phyloP scores from a whole-genome alignment of 37 sponge, comb jelly and placozoan genomes.

The Geodia barretti region DNA sequence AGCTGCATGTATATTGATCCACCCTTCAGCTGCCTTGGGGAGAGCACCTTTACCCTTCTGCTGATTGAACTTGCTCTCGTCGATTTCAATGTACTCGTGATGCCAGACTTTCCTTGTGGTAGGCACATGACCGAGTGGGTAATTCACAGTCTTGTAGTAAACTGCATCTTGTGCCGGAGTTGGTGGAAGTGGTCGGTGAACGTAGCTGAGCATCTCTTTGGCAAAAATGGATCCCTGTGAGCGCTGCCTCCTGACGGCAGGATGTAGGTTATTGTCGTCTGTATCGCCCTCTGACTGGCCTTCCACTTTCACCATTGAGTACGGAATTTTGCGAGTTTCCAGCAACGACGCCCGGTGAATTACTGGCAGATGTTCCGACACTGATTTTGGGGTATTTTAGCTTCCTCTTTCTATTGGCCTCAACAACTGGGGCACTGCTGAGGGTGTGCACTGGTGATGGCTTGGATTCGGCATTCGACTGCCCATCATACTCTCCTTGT shows the following conservation, averaged over 20 bases:
- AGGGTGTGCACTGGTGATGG: neutral
- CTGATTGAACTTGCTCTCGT: constrained; percentile 12
- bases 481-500: neutral
- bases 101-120: constrained; percentile 9
- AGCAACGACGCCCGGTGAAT: neutral
- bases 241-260: neutral
- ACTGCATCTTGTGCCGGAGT: neutral
- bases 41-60: neutral
- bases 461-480: neutral
- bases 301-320: neutral
- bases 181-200: neutral
- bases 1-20: neutral
- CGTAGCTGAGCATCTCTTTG: neutral
- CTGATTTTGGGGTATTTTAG: neutral
- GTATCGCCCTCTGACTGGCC: neutral
- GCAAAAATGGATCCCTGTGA: neutral
- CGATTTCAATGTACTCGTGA: constrained; percentile 45
- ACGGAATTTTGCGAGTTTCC: neutral
- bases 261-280: neutral
- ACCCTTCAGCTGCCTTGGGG: neutral
- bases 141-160: neutral
- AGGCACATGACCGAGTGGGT: neutral
- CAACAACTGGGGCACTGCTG: neutral
- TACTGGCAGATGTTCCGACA: neutral
- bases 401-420: neutral